Evolutionary conservation across 2,888 invertebrate species (phyloP).

Genomic region (Pristionchus japonicus): DNA sequence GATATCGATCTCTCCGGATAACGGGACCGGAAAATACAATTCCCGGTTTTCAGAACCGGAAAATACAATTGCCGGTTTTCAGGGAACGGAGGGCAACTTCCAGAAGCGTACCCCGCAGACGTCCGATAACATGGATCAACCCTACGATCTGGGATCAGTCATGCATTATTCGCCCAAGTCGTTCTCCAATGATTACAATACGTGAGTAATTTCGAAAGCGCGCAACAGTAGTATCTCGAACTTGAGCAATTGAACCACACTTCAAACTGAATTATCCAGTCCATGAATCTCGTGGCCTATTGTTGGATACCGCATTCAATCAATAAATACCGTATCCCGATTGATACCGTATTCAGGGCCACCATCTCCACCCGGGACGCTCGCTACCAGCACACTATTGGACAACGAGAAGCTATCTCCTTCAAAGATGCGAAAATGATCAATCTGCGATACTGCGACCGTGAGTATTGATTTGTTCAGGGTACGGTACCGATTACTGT

Average conservation of each 20-base stretch:
- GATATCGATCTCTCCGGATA: too few species aligned
- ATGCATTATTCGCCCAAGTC: slow-evolving; percentile 72
- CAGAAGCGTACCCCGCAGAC: slow-evolving; percentile 68
- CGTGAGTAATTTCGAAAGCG: slow-evolving; percentile 52
- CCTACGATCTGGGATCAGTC: slow-evolving; percentile 71
- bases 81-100: slow-evolving; percentile 73
- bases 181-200: slow-evolving; percentile 67
- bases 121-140: slow-evolving; percentile 71
- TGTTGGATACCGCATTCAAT: too few species aligned
- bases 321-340: neutral
- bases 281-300: too few species aligned
- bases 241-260: too few species aligned
- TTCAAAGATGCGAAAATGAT: slow-evolving; percentile 74
- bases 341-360: slow-evolving; percentile 53
- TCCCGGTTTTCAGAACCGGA: neutral
- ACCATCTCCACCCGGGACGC: slow-evolving; percentile 65
- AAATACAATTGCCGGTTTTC: neutral
- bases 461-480: slow-evolving; percentile 49
- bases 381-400: slow-evolving; percentile 71
- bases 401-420: slow-evolving; percentile 69
- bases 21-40: neutral
- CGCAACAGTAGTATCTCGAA: too few species aligned
- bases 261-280: too few species aligned
- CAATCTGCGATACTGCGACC: slow-evolving; percentile 69
- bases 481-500: neutral